Evolutionary conservation across 2,113 vertebrate species (phyloP).

Genomic region (Callopanchax toddi): DNA sequence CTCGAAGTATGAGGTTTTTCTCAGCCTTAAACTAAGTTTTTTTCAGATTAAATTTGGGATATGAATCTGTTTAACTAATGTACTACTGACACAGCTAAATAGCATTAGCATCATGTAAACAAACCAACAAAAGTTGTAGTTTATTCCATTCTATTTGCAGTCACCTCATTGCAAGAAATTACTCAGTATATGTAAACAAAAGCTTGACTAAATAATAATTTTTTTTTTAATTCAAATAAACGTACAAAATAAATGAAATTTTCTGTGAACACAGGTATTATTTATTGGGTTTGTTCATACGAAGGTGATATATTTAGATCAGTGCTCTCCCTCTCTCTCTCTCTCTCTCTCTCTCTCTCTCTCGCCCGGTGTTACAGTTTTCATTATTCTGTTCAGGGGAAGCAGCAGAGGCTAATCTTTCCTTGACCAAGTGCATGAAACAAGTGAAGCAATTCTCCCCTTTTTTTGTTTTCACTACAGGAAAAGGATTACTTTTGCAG

Average conservation of each 20-base stretch:
- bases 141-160: too few relatives aligned
- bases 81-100: too few relatives aligned
- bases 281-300: constrained; percentile 19
- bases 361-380: constrained; percentile 32
- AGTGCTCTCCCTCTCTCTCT: constrained; percentile 2
- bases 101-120: too few relatives aligned
- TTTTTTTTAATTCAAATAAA: too few relatives aligned
- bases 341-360: too few relatives aligned
- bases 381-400: constrained; percentile 36
- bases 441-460: constrained; percentile 20
- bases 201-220: too few relatives aligned
- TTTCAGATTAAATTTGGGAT: too few relatives aligned
- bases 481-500: constrained; percentile 53
- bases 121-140: too few relatives aligned
- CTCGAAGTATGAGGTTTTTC: too few relatives aligned
- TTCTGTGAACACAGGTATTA: neutral
- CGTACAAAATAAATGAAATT: neutral
- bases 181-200: neutral
- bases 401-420: constrained; percentile 55
- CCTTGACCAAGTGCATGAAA: constrained; percentile 57
- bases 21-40: too few relatives aligned
- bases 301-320: constrained; percentile 43
- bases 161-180: neutral
- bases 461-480: constrained; percentile 38
- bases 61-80: too few relatives aligned